Conservation (phyloP, 2,888 invertebrate genomes). For the Panzeria rudis region DNA sequence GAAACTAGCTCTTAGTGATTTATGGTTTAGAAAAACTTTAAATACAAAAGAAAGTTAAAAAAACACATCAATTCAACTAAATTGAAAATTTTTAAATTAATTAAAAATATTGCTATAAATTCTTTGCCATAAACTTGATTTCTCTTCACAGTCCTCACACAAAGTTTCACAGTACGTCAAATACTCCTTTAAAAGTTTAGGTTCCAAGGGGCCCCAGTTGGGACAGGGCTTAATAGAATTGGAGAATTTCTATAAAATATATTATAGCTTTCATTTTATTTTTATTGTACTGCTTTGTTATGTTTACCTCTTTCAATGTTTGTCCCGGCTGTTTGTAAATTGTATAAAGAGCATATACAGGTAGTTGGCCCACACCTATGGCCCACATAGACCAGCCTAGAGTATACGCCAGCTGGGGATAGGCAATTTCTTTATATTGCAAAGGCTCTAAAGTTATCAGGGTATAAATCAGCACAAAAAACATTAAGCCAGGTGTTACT, state of each 20-base stretch:
- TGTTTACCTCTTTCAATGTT: slow-evolving; percentile 72
- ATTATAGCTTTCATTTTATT: background rate
- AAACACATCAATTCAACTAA: slow-evolving; percentile 3
- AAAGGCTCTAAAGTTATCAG: slow-evolving; percentile 86
- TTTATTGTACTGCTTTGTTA: background rate
- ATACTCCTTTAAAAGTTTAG: slow-evolving; percentile 84
- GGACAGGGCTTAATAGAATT: slow-evolving; percentile 78
- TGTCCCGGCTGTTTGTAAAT: slow-evolving; percentile 79
- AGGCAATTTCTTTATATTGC: slow-evolving; percentile 86
- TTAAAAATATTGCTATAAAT: slow-evolving; percentile 80
- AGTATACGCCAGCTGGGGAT: slow-evolving; percentile 86
- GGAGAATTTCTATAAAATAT: slow-evolving; percentile 79
- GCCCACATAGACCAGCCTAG: slow-evolving; percentile 84
- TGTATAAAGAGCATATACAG: slow-evolving; percentile 82
- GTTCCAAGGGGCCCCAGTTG: slow-evolving; percentile 81
- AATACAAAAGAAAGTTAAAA: no score
- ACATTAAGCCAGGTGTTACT: slow-evolving; percentile 89
- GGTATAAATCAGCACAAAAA: slow-evolving; percentile 89
- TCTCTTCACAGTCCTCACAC: background rate
- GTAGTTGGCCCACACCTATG: slow-evolving; percentile 84
- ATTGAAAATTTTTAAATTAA: slow-evolving; percentile 63
- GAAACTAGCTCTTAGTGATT: no score
- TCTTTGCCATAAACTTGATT: slow-evolving; percentile 63
- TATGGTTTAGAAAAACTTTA: no score
- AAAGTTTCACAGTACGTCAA: slow-evolving; percentile 74